phyloP scores from a whole-genome alignment of 2,888 invertebrate genomes.

The Eumerus sabulonum region DNA sequence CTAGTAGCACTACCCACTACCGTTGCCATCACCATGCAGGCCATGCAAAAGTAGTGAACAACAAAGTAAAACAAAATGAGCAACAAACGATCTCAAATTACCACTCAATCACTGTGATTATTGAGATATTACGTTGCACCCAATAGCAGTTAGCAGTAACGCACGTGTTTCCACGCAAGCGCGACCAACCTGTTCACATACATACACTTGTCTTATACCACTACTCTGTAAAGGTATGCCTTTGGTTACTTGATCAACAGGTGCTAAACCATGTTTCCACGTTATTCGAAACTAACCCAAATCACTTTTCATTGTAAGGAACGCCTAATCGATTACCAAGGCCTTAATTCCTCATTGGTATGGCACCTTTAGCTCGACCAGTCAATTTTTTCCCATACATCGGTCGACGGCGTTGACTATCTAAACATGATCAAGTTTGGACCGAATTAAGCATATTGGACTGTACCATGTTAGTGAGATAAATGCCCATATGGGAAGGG shows the following conservation, averaged over 20 bases:
- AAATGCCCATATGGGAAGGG: conserved; percentile 19
- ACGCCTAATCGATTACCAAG: conserved; percentile 54
- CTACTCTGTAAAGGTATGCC: background rate
- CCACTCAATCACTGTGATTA: conserved; percentile 56
- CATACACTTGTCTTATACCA: conserved; percentile 12
- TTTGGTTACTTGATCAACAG: conserved; percentile 31
- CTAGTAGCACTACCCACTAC: too few relatives aligned
- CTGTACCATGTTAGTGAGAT: conserved; percentile 13
- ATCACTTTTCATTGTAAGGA: conserved; percentile 1
- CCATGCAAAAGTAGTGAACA: too few relatives aligned
- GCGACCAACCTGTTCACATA: background rate
- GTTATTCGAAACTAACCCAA: conserved; percentile 8
- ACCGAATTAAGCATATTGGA: conserved; percentile 12
- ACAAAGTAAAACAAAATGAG: too few relatives aligned
- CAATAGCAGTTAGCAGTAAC: conserved; percentile 51
- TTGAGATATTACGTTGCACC: conserved; percentile 43
- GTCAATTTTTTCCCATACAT: conserved; percentile 2
- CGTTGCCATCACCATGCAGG: too few relatives aligned
- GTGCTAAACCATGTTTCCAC: conserved; percentile 44
- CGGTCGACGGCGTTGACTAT: background rate
- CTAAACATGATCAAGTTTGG: background rate
- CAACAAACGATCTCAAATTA: conserved; percentile 47
- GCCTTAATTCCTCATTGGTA: conserved; percentile 28
- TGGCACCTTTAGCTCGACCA: conserved; percentile 27
- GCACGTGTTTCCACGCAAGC: conserved; percentile 45